Evolutionary conservation across 2,113 vertebrate species (phyloP).

Genomic region (Chinchilla lanigera): DNA sequence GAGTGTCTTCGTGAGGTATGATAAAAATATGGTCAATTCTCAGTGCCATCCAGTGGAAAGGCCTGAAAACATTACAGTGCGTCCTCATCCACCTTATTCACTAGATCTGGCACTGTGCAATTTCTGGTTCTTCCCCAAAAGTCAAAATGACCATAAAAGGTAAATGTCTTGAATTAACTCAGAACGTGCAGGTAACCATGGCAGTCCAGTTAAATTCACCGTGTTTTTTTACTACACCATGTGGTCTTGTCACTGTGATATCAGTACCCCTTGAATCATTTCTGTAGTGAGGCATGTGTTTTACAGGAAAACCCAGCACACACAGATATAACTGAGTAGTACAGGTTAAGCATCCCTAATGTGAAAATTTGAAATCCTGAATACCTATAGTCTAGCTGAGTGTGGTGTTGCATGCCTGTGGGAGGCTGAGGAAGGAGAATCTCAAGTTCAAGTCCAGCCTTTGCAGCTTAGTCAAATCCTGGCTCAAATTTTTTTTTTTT

Average conservation of each 20-base stretch:
- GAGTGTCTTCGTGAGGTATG: not conserved
- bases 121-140: not conserved
- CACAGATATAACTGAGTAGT: not conserved
- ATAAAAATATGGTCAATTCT: not conserved
- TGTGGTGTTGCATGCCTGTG: not conserved
- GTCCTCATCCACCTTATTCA: not conserved
- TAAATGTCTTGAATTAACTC: not conserved
- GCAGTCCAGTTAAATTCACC: not conserved
- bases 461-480: not conserved
- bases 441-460: not conserved
- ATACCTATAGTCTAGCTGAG: not conserved
- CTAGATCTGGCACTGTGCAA: not conserved
- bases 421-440: not conserved
- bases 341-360: not conserved
- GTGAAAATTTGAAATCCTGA: not conserved
- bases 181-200: not conserved
- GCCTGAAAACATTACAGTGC: not conserved
- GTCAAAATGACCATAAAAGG: not conserved
- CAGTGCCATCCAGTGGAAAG: not conserved
- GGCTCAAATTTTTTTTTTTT: not conserved
- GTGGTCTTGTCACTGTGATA: not conserved
- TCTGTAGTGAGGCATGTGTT: not conserved
- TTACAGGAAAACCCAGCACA: not conserved
- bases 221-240: not conserved
- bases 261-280: not conserved